Conservation (phyloP, 2,113 vertebrate species). For the Trematocara nigrifrons region DNA sequence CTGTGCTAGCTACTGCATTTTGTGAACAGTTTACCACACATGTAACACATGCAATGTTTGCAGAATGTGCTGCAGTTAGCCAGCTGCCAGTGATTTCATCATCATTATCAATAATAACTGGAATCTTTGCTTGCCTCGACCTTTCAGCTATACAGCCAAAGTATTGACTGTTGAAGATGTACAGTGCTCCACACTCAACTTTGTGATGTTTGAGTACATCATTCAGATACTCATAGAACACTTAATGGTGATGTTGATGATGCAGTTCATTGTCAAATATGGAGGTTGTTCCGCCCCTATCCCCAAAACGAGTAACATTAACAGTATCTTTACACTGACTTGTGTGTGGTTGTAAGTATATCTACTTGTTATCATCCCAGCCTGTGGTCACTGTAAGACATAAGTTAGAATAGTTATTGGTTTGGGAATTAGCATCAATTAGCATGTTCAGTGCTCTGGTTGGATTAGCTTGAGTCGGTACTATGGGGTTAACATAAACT, state of each 20-base stretch:
- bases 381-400: no score
- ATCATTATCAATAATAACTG: background rate
- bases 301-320: background rate
- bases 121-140: background rate
- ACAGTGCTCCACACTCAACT: background rate
- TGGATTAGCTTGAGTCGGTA: background rate
- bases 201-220: background rate
- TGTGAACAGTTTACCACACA: background rate
- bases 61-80: background rate
- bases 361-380: background rate
- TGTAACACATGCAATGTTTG: background rate
- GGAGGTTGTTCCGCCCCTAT: background rate
- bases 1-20: background rate
- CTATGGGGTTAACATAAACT: background rate
- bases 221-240: background rate
- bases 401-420: background rate
- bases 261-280: background rate
- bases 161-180: background rate
- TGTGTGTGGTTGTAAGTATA: background rate
- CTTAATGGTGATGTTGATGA: background rate
- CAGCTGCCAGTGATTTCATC: background rate
- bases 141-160: background rate
- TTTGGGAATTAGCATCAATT: background rate
- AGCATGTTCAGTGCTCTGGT: fast-evolving
- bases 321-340: background rate